Conservation (phyloP, 2,797 vertebrate species). For the Melanotaenia maccullochi region DNA sequence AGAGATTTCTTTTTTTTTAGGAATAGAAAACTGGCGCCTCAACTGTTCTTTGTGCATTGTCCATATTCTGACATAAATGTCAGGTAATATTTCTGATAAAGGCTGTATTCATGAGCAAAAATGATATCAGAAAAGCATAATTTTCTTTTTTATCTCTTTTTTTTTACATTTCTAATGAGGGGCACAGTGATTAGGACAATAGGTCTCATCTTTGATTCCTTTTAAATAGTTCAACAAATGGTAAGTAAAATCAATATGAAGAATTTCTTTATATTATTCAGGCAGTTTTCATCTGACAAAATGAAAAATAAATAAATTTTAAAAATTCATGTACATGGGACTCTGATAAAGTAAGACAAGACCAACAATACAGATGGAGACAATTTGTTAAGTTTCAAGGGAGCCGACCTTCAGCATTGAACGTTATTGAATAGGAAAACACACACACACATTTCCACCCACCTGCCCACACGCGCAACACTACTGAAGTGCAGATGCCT, state of each 20-base stretch:
- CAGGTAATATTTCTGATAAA: background rate
- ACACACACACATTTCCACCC: background rate
- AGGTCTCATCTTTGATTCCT: too few relatives aligned
- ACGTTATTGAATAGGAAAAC: constrained; percentile 26
- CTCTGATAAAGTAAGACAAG: constrained; percentile 54
- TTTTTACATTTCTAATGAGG: background rate
- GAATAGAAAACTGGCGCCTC: too few relatives aligned
- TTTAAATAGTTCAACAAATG: background rate
- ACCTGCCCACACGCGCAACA: background rate
- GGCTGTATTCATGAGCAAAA: too few relatives aligned
- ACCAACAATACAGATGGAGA: constrained; percentile 44
- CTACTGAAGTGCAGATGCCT: background rate
- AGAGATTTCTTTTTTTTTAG: too few relatives aligned
- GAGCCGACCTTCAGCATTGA: constrained; percentile 60
- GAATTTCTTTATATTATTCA: background rate
- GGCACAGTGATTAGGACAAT: background rate
- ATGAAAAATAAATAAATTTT: background rate
- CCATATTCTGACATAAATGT: background rate
- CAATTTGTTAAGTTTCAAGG: constrained; percentile 63
- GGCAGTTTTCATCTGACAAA: background rate
- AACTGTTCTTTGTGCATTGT: background rate
- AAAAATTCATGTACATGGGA: constrained; percentile 1
- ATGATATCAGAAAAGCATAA: too few relatives aligned
- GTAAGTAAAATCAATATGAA: background rate
- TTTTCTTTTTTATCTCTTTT: background rate